A percentile compares a stretch with the other conserved stretches of the same genome.
Evolutionary conservation across 37 sponge, comb jelly and placozoan genomes (phyloP).

Genomic region (Eunapius fragilis): DNA sequence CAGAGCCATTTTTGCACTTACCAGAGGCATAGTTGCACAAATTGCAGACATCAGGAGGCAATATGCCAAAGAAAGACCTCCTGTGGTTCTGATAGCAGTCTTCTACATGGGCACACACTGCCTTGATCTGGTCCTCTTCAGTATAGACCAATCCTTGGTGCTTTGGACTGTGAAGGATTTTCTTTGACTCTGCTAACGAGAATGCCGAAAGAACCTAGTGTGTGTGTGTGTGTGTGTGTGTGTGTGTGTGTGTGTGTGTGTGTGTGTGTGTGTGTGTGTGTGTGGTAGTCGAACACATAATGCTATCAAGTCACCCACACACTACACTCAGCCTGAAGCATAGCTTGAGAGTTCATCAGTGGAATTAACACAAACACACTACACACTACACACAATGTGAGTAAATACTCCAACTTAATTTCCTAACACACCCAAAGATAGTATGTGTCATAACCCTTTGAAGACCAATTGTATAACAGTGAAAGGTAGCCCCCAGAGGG

Average conservation of each 20-base stretch:
- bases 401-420: no score
- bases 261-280: not conserved
- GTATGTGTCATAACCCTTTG: no score
- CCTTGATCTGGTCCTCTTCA: conserved; percentile 29
- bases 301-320: no score
- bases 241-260: not conserved
- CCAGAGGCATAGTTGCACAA: conserved; percentile 59
- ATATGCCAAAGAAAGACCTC: conserved; percentile 40
- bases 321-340: no score
- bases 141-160: not conserved
- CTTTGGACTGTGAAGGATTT: conserved; percentile 14
- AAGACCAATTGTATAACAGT: no score
- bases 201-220: conserved; percentile 54
- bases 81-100: conserved; percentile 64
- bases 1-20: conserved; percentile 16
- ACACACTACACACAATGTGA: no score
- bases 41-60: conserved; percentile 26
- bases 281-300: no score
- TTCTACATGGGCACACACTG: conserved; percentile 43
- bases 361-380: no score
- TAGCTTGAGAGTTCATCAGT: no score
- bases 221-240: conserved; percentile 19
- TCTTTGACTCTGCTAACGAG: conserved; percentile 59
- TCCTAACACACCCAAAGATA: no score
- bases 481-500: no score